A percentile compares a stretch with the other conserved stretches of the same genome.
phyloP scores from a whole-genome alignment of 2,113 vertebrate species.

The Solenodon paradoxus region DNA sequence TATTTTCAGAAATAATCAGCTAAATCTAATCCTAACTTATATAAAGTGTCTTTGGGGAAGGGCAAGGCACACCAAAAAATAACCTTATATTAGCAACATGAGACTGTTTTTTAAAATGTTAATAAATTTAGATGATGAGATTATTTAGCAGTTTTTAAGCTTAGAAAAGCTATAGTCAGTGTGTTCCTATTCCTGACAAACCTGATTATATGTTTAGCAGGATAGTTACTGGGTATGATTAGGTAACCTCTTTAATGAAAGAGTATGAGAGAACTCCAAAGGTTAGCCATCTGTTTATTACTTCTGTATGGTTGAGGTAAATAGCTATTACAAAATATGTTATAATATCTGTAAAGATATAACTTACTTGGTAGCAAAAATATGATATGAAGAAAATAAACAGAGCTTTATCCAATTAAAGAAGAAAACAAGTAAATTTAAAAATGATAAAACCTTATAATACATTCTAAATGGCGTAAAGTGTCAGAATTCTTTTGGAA shows the following conservation, averaged over 20 bases:
- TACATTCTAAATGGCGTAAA: slow-evolving; percentile 7
- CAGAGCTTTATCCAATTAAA: neutral
- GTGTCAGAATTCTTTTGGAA: neutral
- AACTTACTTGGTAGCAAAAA: slow-evolving; percentile 21
- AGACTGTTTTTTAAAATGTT: slow-evolving; percentile 32
- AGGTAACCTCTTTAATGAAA: neutral
- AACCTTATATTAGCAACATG: neutral
- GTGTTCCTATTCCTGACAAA: slow-evolving; percentile 15
- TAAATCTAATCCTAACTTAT: slow-evolving; percentile 27
- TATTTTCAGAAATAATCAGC: slow-evolving; percentile 45
- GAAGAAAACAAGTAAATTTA: neutral
- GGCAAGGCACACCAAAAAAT: slow-evolving; percentile 16
- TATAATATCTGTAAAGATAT: neutral
- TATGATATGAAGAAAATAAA: slow-evolving; percentile 35
- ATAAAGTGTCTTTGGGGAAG: neutral
- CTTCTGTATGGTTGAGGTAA: neutral
- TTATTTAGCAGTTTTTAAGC: neutral
- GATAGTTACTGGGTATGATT: neutral
- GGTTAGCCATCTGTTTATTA: slow-evolving; percentile 8
- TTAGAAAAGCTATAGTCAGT: neutral
- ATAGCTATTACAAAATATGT: neutral
- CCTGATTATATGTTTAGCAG: neutral
- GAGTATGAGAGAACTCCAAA: slow-evolving; percentile 8
- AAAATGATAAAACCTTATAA: neutral
- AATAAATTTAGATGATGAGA: neutral